These are phyloP conservation scores for Cartodere bifasciata DNA, from an alignment of 2,888 invertebrate species.

Conservation along the genomic window DNA sequence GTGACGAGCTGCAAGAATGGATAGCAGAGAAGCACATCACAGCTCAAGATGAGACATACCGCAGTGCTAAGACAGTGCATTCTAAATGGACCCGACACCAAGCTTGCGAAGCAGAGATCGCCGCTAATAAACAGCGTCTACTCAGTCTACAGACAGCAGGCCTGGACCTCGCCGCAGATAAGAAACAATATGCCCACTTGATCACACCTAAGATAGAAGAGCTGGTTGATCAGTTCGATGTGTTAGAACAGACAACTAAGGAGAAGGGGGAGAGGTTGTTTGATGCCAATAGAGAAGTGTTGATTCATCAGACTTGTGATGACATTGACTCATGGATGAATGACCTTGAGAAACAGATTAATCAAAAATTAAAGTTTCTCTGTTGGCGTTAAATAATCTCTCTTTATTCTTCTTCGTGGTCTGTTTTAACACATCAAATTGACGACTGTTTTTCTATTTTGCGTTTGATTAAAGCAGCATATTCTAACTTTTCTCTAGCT, in stretches of 20 bases:
- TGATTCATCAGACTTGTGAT: conserved; percentile 97
- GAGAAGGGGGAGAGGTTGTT: conserved; percentile 93
- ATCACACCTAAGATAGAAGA: conserved; percentile 87
- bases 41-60: conserved; percentile 97
- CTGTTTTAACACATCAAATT: no score
- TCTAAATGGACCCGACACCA: conserved; percentile 99
- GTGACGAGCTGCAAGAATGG: conserved; percentile 97
- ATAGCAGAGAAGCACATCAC: conserved; percentile 98
- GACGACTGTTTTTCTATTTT: no score
- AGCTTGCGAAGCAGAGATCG: conserved; percentile 98
- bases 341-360: conserved; percentile 96
- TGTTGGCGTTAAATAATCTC: no score
- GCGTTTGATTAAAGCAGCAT: no score
- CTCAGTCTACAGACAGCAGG: conserved; percentile 80
- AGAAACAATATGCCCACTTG: conserved; percentile 86
- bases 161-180: conserved; percentile 79
- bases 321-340: conserved; percentile 99
- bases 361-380: no score
- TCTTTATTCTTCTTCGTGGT: no score
- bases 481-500: no score
- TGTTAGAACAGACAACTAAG: conserved; percentile 86
- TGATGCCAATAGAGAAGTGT: conserved; percentile 91
- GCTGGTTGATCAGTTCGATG: conserved; percentile 78
- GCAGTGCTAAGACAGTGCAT: conserved; percentile 97
- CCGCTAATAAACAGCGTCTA: conserved; percentile 88